Conservation (phyloP, 2,888 invertebrate genomes). For the Agrilus biguttatus region DNA sequence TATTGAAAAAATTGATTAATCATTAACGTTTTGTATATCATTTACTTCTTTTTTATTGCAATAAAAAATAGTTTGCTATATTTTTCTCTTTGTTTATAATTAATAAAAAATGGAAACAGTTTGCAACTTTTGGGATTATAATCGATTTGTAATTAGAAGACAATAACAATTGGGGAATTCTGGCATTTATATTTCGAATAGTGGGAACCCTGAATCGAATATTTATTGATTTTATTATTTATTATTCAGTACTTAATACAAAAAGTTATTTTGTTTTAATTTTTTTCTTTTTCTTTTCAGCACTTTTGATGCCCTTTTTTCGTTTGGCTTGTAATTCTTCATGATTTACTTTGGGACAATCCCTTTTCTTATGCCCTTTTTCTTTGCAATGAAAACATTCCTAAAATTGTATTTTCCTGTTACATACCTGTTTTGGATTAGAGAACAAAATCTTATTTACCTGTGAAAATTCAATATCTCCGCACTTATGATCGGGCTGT, state of each 20-base stretch:
- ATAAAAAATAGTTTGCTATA: too few relatives aligned
- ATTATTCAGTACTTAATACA: conserved; percentile 8
- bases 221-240: conserved; percentile 25
- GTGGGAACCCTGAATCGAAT: too few relatives aligned
- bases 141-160: too few relatives aligned
- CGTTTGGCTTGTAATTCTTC: conserved; percentile 23
- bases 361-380: conserved; percentile 39
- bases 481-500: conserved; percentile 38
- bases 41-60: too few relatives aligned
- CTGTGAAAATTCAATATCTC: conserved; percentile 20
- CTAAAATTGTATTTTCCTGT: conserved; percentile 20
- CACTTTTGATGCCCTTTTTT: conserved; percentile 13
- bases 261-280: neutral
- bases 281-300: conserved; percentile 8
- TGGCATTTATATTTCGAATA: too few relatives aligned
- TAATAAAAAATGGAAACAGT: too few relatives aligned
- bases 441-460: conserved; percentile 10
- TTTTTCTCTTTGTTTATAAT: neutral
- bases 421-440: neutral
- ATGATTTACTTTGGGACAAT: conserved; percentile 34
- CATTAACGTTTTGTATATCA: too few relatives aligned
- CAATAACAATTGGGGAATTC: too few relatives aligned
- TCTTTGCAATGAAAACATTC: conserved; percentile 43
- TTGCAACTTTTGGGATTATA: too few relatives aligned
- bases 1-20: too few relatives aligned